Conservation (phyloP, 2,888 invertebrate genomes). For the Drosophila subquinaria region DNA sequence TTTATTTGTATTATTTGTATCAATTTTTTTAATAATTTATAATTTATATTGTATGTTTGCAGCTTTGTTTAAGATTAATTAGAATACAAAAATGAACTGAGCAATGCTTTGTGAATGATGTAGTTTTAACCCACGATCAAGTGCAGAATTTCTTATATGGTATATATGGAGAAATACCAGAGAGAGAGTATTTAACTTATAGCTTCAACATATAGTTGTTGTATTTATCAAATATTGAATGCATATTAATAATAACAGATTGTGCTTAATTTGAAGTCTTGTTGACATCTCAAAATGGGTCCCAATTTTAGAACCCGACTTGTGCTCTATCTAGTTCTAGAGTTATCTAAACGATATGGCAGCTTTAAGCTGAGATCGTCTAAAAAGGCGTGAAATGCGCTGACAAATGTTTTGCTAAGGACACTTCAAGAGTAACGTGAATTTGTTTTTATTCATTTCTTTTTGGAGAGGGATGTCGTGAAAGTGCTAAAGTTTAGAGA, state of each 20-base stretch:
- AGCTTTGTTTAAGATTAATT: slow-evolving; percentile 7
- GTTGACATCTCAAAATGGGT: slow-evolving; percentile 22
- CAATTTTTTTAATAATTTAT: neutral
- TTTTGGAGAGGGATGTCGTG: slow-evolving; percentile 22
- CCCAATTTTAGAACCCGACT: slow-evolving; percentile 11
- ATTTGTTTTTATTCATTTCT: neutral
- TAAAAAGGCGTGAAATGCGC: slow-evolving; percentile 28
- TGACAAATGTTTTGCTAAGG: slow-evolving; percentile 59
- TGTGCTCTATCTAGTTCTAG: slow-evolving; percentile 23
- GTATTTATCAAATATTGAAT: slow-evolving; percentile 22
- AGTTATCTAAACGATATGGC: slow-evolving; percentile 27
- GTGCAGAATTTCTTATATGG: slow-evolving; percentile 36
- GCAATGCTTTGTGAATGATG: slow-evolving; percentile 37
- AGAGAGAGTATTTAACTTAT: slow-evolving; percentile 16
- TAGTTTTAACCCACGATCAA: slow-evolving; percentile 17
- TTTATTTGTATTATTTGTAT: neutral
- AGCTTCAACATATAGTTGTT: slow-evolving; percentile 4
- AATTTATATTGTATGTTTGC: neutral
- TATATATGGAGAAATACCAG: slow-evolving; percentile 17
- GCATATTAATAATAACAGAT: slow-evolving; percentile 21
- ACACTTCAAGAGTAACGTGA: slow-evolving; percentile 72
- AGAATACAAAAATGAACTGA: slow-evolving; percentile 24
- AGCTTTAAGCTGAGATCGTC: slow-evolving; percentile 58
- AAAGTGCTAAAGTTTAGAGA: slow-evolving; percentile 32
- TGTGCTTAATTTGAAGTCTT: slow-evolving; percentile 52